Conservation (phyloP, 2,888 invertebrate genomes). For the Zaprionus obscuricornis region DNA sequence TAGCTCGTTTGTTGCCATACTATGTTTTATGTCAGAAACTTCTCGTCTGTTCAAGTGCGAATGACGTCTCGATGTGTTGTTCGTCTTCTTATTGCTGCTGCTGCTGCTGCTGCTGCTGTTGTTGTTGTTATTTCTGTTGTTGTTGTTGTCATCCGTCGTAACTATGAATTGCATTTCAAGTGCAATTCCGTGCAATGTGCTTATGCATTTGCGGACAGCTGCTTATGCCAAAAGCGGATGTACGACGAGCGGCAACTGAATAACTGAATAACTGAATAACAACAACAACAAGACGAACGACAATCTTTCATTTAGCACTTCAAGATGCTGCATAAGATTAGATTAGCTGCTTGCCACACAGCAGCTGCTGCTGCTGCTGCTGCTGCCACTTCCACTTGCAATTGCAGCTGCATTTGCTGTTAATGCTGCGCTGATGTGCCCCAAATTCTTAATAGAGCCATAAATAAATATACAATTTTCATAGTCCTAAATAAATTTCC, state of each 20-base stretch:
- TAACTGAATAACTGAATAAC: no score
- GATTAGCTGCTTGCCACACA: conserved; percentile 25
- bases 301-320: conserved; percentile 14
- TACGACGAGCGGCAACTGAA: no score
- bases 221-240: conserved; percentile 50
- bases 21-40: conserved; percentile 27
- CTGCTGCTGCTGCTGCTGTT: no score
- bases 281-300: no score
- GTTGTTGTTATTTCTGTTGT: neutral
- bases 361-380: no score
- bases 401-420: no score
- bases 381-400: no score
- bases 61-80: conserved; percentile 15
- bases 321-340: conserved; percentile 27
- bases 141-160: neutral
- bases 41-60: conserved; percentile 30
- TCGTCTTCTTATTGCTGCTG: conserved; percentile 1
- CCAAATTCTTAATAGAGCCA: no score
- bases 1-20: no score
- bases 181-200: conserved; percentile 49
- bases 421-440: no score
- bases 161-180: conserved; percentile 45
- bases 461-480: no score
- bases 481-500: no score
- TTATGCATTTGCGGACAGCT: conserved; percentile 45